Conservation (phyloP, 2,888 invertebrate genomes). For the Ochropleura plecta region DNA sequence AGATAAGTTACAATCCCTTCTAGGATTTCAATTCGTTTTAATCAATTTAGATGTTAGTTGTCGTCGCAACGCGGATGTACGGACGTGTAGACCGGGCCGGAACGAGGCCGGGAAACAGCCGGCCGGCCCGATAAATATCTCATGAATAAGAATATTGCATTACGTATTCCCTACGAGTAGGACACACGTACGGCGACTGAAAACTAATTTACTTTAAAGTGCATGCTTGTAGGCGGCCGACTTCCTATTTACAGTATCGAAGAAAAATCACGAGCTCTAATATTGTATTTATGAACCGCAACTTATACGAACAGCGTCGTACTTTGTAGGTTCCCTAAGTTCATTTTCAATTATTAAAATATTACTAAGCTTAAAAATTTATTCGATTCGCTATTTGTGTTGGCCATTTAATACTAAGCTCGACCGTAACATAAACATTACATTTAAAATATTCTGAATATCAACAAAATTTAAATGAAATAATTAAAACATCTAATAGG, state of each 20-base stretch:
- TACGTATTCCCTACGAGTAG: constrained; percentile 76
- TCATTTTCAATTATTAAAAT: constrained; percentile 1
- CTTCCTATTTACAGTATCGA: constrained; percentile 23
- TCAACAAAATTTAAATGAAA: constrained; percentile 3
- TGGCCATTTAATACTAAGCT: constrained; percentile 3
- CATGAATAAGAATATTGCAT: constrained; percentile 87
- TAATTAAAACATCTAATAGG: constrained; percentile 6
- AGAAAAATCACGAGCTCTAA: constrained; percentile 25
- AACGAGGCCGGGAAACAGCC: constrained; percentile 49
- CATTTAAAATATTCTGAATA: constrained; percentile 24
- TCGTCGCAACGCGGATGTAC: constrained; percentile 26
- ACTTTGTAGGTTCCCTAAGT: constrained; percentile 1
- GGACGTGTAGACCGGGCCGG: constrained; percentile 25
- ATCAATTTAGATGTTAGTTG: constrained; percentile 61
- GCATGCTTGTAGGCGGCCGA: constrained; percentile 52
- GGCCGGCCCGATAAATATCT: constrained; percentile 79
- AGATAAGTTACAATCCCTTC: constrained; percentile 18
- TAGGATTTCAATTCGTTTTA: constrained; percentile 42
- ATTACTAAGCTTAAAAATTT: neutral
- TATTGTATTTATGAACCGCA: constrained; percentile 11
- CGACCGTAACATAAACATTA: neutral
- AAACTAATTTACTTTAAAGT: constrained; percentile 73
- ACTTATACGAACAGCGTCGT: neutral
- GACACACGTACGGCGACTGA: constrained; percentile 67
- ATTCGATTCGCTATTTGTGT: neutral